Conservation (phyloP, 2,797 vertebrate species). For the Onychomys arenicola region DNA sequence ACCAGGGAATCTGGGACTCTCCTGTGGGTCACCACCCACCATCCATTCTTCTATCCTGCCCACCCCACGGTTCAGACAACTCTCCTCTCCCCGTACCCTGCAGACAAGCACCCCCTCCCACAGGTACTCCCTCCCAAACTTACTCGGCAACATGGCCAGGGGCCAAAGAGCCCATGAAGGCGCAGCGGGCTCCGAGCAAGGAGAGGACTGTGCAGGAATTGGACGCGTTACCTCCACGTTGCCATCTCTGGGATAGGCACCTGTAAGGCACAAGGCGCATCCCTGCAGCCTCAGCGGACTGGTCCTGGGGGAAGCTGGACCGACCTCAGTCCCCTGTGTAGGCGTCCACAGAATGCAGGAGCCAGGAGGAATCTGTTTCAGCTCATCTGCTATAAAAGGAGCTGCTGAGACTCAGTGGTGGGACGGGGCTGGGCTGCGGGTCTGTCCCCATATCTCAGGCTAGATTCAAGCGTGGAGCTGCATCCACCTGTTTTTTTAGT, state of each 20-base stretch:
- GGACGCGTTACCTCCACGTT: constrained; percentile 96
- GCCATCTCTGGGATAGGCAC: constrained; percentile 96
- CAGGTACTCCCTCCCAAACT: constrained; percentile 83
- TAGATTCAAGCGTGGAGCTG: neutral
- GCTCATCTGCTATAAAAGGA: neutral
- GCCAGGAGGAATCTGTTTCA: neutral
- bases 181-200: constrained; percentile 91
- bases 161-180: constrained; percentile 95
- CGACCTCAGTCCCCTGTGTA: fast-evolving
- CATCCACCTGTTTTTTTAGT: neutral
- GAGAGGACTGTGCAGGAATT: constrained; percentile 96
- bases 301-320: neutral
- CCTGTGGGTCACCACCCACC: neutral
- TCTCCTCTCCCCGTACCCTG: neutral
- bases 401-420: neutral
- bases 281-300: neutral
- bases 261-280: constrained; percentile 83
- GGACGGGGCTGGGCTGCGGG: neutral
- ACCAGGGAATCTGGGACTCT: neutral
- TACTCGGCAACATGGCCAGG: constrained; percentile 93
- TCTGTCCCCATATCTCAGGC: neutral
- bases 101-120: neutral
- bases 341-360: neutral
- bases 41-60: neutral
- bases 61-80: neutral